Percentiles rank a stretch among this genome's conserved stretches.
Conservation (phyloP, 64 coral and sea anemone species). For the Platygyra sinensis region DNA sequence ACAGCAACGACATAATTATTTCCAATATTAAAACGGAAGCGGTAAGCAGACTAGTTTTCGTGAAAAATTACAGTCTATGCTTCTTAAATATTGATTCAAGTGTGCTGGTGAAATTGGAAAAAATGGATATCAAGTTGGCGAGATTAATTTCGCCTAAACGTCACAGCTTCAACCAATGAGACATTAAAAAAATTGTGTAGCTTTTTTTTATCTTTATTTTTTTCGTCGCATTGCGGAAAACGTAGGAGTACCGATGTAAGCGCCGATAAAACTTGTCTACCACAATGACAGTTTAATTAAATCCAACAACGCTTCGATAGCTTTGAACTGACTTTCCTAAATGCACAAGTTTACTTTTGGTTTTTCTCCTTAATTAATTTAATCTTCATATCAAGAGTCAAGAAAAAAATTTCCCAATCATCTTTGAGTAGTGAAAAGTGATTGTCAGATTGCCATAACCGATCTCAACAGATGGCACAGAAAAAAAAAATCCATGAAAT, state of each 20-base stretch:
- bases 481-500: neutral
- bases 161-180: neutral
- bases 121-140: neutral
- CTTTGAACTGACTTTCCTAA: constrained; percentile 12
- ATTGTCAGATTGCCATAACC: neutral
- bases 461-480: neutral
- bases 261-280: neutral
- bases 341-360: constrained; percentile 12
- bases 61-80: neutral
- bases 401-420: neutral
- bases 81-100: constrained; percentile 31
- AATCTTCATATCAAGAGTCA: neutral
- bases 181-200: neutral
- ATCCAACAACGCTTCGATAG: constrained; percentile 1
- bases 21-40: neutral
- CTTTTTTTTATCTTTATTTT: no score
- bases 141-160: neutral
- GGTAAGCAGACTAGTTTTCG: neutral
- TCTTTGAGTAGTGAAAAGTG: neutral
- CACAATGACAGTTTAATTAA: constrained; percentile 35
- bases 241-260: neutral
- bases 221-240: neutral
- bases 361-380: constrained; percentile 1
- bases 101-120: constrained; percentile 18
- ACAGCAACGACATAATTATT: neutral